Evolutionary conservation across 2,888 invertebrate species (phyloP), one percentile per base, ranked within the genome.

Genomic region (Volucella inflata): DNA sequence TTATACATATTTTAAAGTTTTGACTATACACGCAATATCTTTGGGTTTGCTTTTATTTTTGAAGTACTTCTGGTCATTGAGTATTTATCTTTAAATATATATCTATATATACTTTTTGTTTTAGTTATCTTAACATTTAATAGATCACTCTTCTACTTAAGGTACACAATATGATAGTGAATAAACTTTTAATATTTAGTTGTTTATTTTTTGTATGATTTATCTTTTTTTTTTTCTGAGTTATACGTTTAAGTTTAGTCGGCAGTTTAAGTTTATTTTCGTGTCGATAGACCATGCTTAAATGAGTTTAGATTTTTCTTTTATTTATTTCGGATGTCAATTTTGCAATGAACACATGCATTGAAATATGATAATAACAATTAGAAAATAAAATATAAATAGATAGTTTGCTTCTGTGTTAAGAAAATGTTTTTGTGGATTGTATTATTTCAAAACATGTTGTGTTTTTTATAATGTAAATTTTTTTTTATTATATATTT

Each of bases 191-290:
- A 71, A 70, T 67, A 78, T 79, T 59, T 64, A 62, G 65, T 51
- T 71, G 12, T 50, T 60, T 46, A 55, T 12, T 40, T 67, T 50
- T 65, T 40, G 60, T 74, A 53, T 68, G 46, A 72, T 74, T 46
- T 57, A 51, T 71, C 64, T 78, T 57, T 36, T 60, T 62, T 72
- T 72, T 48, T 67, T 65, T 82, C 51, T 78, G 78, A 79, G 67
- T 70, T 84, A 71, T 65, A 60, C 59, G 72, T 85, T 84, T 84
- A 84, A 84, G 80, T 85, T 85, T 76, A 76, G 77, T 78, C 87
- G 87, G 87, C 87, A 87, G 87, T 87, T 87, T 81, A 70, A 51
- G 68, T 82, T 82, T 72, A 77, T 80, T 87, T 82, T 65, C 76
- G 70, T 87, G 82, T 81, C 77, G 71, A 87, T 81, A 82, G 51